A percentile compares a stretch with the other conserved stretches of the same genome.
Conservation (phyloP, 2,888 invertebrate species). For the Cataglyphis livida region DNA sequence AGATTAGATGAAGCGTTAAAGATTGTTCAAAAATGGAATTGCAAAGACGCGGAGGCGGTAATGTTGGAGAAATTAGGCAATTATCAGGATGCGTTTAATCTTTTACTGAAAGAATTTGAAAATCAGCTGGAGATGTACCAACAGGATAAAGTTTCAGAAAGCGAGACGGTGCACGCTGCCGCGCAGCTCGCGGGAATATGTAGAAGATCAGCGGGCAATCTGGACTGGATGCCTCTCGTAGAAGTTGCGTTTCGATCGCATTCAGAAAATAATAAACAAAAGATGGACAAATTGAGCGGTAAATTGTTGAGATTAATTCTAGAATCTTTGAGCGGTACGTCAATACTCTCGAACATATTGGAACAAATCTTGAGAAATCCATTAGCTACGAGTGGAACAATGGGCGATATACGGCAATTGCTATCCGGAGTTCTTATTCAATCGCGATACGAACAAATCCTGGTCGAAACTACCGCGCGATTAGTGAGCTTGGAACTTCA, state of each 20-base stretch:
- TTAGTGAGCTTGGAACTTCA: constrained; percentile 91
- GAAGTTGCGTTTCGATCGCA: constrained; percentile 81
- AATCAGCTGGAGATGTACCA: constrained; percentile 77
- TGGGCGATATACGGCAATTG: constrained; percentile 88
- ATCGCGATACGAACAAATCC: constrained; percentile 91
- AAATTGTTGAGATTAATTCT: constrained; percentile 82
- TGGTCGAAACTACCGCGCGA: constrained; percentile 89
- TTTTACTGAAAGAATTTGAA: constrained; percentile 87
- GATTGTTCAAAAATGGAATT: constrained; percentile 88
- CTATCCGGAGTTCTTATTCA: constrained; percentile 91
- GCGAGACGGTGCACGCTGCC: constrained; percentile 77
- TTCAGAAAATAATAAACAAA: constrained; percentile 75
- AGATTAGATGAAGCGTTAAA: constrained; percentile 89
- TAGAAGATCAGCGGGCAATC: constrained; percentile 82
- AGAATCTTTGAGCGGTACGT: constrained; percentile 83
- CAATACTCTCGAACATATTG: constrained; percentile 87
- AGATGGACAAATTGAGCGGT: constrained; percentile 79
- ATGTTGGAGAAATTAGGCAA: constrained; percentile 92
- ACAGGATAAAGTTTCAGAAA: constrained; percentile 73
- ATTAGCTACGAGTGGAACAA: constrained; percentile 86
- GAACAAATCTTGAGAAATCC: constrained; percentile 87
- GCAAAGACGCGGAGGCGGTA: constrained; percentile 90
- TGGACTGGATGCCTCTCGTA: constrained; percentile 84
- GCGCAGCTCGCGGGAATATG: constrained; percentile 81
- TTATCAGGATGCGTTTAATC: constrained; percentile 90